Evolutionary conservation across 2,888 invertebrate species (phyloP), one percentile per base, ranked within the genome.

Genomic region (Eretmocerus hayati): DNA sequence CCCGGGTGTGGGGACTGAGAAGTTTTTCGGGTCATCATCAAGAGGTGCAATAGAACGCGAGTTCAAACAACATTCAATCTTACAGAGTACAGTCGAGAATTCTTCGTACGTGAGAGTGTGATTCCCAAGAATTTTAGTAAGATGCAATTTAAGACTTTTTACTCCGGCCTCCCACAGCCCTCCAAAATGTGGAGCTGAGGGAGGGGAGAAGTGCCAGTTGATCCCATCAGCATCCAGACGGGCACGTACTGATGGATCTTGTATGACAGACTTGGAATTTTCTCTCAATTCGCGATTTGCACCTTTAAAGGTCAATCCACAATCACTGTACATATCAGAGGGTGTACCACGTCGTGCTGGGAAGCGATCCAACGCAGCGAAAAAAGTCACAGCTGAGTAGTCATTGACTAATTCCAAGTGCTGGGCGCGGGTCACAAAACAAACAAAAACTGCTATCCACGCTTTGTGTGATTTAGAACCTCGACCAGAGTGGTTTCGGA

Each of bases 321-420:
- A 9, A 18, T 40, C 40, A 9, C 13, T n/a, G n/a, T 40, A 40
- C 6, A 40, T 5, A 13, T 40, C 30, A 13, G 9, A 11, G 9
- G 20, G 20, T 6, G 18, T 26, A 2, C 30, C 30, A 18, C 30
- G 26, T 18, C 18, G 22, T 19, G 26, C 11, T 9, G 19, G 18
- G 13, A 40, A 40, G n/a, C 45, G 6, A 18, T 30, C 9, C 4
- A 37, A 18, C 13, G 45, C 45, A 9, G n/a, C 26, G 6, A 37
- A 30, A 15, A 8, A 40, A 3, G 22, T 2, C 2, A 30, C n/a
- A 30, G 22, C 11, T 5, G 20, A 30, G 19, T 20, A 20, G 15
- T 20, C 40, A 5, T 26, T n/a, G 2, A 40, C 21, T 13, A 37
- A 19, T 8, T 45, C 45, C 4, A 37, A 33, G 38, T 45, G 45